A percentile compares a stretch with the other conserved stretches of the same genome.
phyloP scores from a whole-genome alignment of 2,113 vertebrate genomes.

The Neofelis nebulosa region DNA sequence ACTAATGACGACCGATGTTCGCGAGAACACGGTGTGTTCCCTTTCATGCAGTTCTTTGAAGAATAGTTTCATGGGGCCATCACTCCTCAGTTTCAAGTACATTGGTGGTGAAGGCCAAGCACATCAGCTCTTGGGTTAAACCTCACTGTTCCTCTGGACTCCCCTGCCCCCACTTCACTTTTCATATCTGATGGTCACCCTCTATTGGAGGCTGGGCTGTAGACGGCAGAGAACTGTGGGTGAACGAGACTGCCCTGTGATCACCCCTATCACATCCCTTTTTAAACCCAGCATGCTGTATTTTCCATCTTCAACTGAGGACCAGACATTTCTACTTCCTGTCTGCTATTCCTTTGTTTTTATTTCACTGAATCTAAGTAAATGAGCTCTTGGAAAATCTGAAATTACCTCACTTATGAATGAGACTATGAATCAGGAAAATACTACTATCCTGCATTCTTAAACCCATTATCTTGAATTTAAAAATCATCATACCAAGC shows the following conservation, averaged over 20 bases:
- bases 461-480: conserved; percentile 12
- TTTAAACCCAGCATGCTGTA: not conserved
- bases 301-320: not conserved
- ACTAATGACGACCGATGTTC: not conserved
- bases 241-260: not conserved
- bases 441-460: conserved; percentile 3
- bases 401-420: conserved; percentile 11
- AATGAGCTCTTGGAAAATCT: not conserved
- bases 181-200: not conserved
- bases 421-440: not conserved
- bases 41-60: conserved; percentile 17
- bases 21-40: not conserved
- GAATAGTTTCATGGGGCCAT: not conserved
- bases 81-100: not conserved
- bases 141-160: not conserved
- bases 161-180: not conserved
- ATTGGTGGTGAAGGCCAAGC: not conserved
- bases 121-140: not conserved
- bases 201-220: not conserved
- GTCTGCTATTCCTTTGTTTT: not conserved
- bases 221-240: not conserved
- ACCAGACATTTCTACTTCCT: not conserved
- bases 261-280: not conserved
- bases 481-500: not conserved
- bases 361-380: conserved; percentile 28